Conservation (phyloP, 1,140 invertebrate species). For the Panagrolaimus sp. region DNA sequence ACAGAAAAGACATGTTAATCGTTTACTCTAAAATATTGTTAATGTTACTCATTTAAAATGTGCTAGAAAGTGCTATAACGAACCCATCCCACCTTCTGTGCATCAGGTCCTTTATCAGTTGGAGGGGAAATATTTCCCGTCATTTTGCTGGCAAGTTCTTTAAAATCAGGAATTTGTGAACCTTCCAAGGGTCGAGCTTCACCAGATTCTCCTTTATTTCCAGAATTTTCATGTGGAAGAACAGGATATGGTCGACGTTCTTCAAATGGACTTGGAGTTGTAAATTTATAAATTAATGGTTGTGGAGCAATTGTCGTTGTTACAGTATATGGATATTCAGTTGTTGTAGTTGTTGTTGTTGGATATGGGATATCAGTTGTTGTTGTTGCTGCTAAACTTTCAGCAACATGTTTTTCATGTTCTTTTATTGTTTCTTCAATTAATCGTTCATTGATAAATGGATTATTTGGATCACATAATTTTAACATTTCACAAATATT, state of each 20-base stretch:
- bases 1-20: constrained; percentile 39
- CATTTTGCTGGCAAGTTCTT: constrained; percentile 9
- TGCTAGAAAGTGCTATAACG: no score
- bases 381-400: background rate
- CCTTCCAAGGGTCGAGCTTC: background rate
- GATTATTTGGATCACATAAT: constrained; percentile 31
- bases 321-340: background rate
- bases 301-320: background rate
- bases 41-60: background rate
- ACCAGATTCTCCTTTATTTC: background rate
- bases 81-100: no score
- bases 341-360: background rate
- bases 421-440: constrained; percentile 9
- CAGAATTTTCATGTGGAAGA: background rate
- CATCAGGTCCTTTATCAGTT: no score
- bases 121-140: background rate
- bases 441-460: constrained; percentile 21
- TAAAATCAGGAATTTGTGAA: constrained; percentile 14
- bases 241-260: constrained; percentile 7
- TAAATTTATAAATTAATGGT: background rate
- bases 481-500: constrained; percentile 37
- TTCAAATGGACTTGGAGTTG: constrained; percentile 11
- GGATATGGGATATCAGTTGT: background rate
- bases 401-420: background rate
- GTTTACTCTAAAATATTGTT: constrained; percentile 26